A percentile compares a stretch with the other conserved stretches of the same genome.
These are phyloP conservation scores for Myotis findleyi DNA, from an alignment of 2,797 vertebrate genomes.

Conservation along the genomic window DNA sequence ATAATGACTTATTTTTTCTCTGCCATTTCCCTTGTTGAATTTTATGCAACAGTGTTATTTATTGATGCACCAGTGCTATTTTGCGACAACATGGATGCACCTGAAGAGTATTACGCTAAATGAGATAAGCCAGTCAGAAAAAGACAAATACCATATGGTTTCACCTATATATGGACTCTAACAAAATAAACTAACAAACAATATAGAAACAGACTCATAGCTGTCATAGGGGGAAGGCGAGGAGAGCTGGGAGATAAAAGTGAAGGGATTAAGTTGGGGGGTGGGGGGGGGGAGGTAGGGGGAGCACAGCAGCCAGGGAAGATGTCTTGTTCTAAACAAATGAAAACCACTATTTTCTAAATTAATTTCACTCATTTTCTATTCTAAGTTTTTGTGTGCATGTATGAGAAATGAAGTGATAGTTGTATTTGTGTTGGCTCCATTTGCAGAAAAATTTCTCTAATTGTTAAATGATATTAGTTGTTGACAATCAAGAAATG, in stretches of 20 bases:
- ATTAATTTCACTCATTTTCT: neutral
- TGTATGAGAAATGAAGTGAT: neutral
- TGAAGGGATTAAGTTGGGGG: neutral
- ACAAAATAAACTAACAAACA: neutral
- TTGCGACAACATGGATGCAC: too few species aligned
- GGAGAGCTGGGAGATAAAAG: neutral
- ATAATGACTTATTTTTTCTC: neutral
- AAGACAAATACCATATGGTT: neutral
- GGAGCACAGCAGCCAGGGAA: rapidly evolving
- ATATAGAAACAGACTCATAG: neutral
- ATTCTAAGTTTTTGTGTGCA: neutral
- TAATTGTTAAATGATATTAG: neutral
- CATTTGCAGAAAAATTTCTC: neutral
- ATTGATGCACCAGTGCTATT: neutral
- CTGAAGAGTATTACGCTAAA: neutral
- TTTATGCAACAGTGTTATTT: neutral
- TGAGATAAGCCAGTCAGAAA: neutral
- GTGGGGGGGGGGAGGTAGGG: too few species aligned
- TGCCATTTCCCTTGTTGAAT: neutral
- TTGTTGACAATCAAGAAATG: constrained; percentile 2
- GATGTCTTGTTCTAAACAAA: constrained; percentile 36
- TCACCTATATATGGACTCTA: neutral
- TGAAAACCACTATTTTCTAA: neutral
- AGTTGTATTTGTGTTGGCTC: neutral
- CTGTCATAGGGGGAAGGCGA: neutral